Evolutionary conservation across 35 echinoderm and acorn worm species (phyloP).

Genomic region (Heliocidaris erythrogramma): DNA sequence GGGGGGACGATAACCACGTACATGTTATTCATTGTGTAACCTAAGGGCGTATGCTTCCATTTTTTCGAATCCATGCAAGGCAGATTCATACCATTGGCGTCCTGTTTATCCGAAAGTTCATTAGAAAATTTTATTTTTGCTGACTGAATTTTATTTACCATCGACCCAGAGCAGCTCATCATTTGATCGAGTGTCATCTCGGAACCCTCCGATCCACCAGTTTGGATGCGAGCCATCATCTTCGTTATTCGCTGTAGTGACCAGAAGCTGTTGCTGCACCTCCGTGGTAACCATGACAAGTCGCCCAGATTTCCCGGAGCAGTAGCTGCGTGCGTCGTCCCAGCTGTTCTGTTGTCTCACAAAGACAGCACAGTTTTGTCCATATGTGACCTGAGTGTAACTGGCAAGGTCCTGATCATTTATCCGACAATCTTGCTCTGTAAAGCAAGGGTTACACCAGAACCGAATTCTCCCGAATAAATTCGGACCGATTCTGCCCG

Average conservation of each 20-base stretch:
- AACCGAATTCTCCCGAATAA: too few relatives aligned
- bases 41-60: too few relatives aligned
- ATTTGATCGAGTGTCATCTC: background rate
- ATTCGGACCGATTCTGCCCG: too few relatives aligned
- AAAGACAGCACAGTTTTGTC: background rate
- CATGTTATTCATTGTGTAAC: too few relatives aligned
- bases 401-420: background rate
- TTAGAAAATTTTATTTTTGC: too few relatives aligned
- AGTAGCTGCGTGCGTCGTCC: background rate
- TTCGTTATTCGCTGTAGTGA: background rate
- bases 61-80: too few relatives aligned
- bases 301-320: background rate
- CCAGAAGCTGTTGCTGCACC: background rate
- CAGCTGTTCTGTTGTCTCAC: background rate
- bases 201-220: slow-evolving; percentile 9
- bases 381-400: background rate
- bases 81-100: too few relatives aligned
- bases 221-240: background rate
- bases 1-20: too few relatives aligned
- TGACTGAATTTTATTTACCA: background rate
- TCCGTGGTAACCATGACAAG: background rate
- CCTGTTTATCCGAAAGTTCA: too few relatives aligned
- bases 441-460: too few relatives aligned
- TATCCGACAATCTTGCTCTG: background rate
- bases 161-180: background rate